Percentiles rank a stretch among this genome's conserved stretches.
phyloP scores from a whole-genome alignment of 2,797 vertebrate genomes.

The Cyclopterus lumpus region DNA sequence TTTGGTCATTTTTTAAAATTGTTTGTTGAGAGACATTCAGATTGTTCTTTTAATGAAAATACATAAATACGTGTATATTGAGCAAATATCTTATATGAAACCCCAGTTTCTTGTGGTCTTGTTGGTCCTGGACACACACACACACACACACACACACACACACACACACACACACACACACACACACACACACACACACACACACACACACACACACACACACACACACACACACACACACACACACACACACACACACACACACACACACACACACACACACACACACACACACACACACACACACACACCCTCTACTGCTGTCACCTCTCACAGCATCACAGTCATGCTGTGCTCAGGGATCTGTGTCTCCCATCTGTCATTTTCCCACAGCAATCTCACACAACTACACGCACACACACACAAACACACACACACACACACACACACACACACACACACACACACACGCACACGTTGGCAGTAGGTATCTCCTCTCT shows the following conservation, averaged over 20 bases:
- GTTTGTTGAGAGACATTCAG: not conserved
- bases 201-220: slow-evolving; percentile 1
- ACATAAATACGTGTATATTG: not conserved
- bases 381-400: slow-evolving; percentile 34
- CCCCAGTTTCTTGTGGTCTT: not conserved
- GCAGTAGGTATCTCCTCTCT: slow-evolving; percentile 13
- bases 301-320: slow-evolving; percentile 13
- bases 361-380: slow-evolving; percentile 62
- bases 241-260: slow-evolving; percentile 13
- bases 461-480: not conserved
- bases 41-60: not conserved
- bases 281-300: slow-evolving; percentile 9
- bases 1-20: not conserved
- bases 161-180: too few relatives aligned
- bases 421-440: not conserved
- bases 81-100: not conserved
- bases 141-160: too few relatives aligned
- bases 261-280: slow-evolving; percentile 23
- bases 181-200: too few relatives aligned
- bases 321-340: slow-evolving; percentile 54
- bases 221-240: slow-evolving; percentile 5
- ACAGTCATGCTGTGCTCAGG: slow-evolving; percentile 51
- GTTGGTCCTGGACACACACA: not conserved
- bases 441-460: slow-evolving; percentile 24
- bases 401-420: not conserved